Evolutionary conservation across 2,888 invertebrate species (phyloP).

Genomic region (Hedya salicella): DNA sequence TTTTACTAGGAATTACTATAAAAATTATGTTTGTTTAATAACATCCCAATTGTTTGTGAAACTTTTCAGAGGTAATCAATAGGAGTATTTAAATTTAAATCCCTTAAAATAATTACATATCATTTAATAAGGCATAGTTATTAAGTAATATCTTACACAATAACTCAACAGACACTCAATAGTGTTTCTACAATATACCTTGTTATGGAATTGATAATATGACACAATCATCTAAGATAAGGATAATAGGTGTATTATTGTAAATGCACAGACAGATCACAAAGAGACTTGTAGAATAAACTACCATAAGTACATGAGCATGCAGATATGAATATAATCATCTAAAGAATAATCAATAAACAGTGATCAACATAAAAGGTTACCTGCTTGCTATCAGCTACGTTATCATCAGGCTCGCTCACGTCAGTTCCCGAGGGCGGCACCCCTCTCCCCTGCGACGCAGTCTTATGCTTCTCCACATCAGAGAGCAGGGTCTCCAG

Average conservation of each 20-base stretch:
- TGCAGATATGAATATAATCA: conserved; percentile 2
- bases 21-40: too few species aligned
- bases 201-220: conserved; percentile 39
- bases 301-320: conserved; percentile 3
- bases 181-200: conserved; percentile 26
- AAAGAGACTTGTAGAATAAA: conserved; percentile 25
- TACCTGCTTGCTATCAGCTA: conserved; percentile 80
- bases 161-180: conserved; percentile 14
- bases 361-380: conserved; percentile 49
- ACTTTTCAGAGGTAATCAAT: too few species aligned
- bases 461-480: conserved; percentile 92
- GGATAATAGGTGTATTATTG: conserved; percentile 39
- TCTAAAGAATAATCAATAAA: conserved; percentile 39
- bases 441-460: conserved; percentile 78
- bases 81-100: too few species aligned
- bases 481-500: conserved; percentile 93
- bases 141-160: conserved; percentile 5
- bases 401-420: conserved; percentile 76
- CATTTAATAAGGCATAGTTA: neutral
- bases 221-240: conserved; percentile 43
- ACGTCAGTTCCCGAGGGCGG: conserved; percentile 79
- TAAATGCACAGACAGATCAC: conserved; percentile 31
- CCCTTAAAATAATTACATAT: neutral
- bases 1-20: neutral
- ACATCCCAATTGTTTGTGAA: too few species aligned